Evolutionary conservation across 2,797 vertebrate genomes (phyloP), one percentile per base, ranked within the genome.

Genomic region (Gobio occitaniae): DNA sequence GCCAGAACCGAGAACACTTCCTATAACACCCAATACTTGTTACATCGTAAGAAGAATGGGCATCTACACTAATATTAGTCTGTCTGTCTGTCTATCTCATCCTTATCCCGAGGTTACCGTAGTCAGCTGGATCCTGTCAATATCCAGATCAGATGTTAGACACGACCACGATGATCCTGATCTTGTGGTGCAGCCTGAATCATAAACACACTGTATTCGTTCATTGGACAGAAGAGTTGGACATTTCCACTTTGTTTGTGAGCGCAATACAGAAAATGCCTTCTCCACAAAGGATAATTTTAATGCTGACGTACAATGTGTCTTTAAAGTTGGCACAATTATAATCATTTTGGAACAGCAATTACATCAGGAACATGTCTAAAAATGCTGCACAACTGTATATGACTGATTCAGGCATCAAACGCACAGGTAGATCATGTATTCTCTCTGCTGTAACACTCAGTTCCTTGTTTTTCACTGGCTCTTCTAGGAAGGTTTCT

Each of bases 341-440:
- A 74, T 52, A 32, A 21, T 6, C 1, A 12, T 6, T 52, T 52
- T 36, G 25, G 9, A 75, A 29, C 72, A 75, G 3, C 17, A 19
- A 21, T 50, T 12, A n/a, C 19, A 25, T 25, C 4, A 59, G 52
- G 52, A 77, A n/a, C 12, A 6, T 25, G 52, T 38, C 12, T n/a
- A 9, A 15, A 38, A 75, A 75, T 54, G 17, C 72, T 75, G n/a
- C 38, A 19, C n/a, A 63, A 63, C 9, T 8, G 13, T 21, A 63
- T 78, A 78, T 63, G 76, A 78, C 59, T 47, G 12, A 65, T 47
- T 13, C 75, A 41, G 36, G 13, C 36, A 61, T 36, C 41, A 78
- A n/a, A 47, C 76, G 32, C 25, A 77, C 56, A 47, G 41, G 76
- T 78, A 32, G 25, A 44, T 25, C 21, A 15, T 78, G 38, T 29